Conservation (phyloP, 2,797 vertebrate species). For the Epinephelus awoara region DNA sequence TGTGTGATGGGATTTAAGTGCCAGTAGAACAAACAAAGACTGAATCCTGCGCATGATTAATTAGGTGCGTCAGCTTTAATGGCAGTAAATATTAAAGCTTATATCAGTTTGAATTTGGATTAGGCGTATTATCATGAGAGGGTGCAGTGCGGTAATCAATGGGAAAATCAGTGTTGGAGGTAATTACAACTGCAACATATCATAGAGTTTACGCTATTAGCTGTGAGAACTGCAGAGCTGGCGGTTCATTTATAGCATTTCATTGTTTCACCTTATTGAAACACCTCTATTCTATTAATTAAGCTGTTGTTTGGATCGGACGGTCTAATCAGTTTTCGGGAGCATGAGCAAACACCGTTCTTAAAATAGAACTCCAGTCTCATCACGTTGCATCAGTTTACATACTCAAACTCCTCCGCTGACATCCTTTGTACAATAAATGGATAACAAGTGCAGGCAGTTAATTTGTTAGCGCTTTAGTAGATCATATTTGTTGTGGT, state of each 20-base stretch:
- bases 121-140: conserved; percentile 50
- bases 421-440: conserved; percentile 25
- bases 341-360: conserved; percentile 1
- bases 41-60: conserved; percentile 43
- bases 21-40: conserved; percentile 52
- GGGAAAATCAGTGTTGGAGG: conserved; percentile 47
- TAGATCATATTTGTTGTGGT: conserved; percentile 23
- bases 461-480: conserved; percentile 40
- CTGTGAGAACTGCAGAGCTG: conserved; percentile 27
- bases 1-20: conserved; percentile 43
- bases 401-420: conserved; percentile 16
- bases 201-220: conserved; percentile 41
- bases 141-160: conserved; percentile 47
- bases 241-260: conserved; percentile 27
- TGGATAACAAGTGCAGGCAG: conserved; percentile 17
- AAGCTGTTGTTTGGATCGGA: background rate
- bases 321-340: background rate
- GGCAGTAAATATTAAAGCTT: conserved; percentile 61
- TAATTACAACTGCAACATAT: conserved; percentile 63
- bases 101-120: conserved; percentile 71
- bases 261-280: background rate
- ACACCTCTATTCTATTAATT: conserved; percentile 10
- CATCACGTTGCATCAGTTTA: conserved; percentile 12
- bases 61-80: conserved; percentile 64
- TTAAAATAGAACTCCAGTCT: background rate